Conservation (phyloP, 1,140 invertebrate genomes). For the Mylabris phalerata region DNA sequence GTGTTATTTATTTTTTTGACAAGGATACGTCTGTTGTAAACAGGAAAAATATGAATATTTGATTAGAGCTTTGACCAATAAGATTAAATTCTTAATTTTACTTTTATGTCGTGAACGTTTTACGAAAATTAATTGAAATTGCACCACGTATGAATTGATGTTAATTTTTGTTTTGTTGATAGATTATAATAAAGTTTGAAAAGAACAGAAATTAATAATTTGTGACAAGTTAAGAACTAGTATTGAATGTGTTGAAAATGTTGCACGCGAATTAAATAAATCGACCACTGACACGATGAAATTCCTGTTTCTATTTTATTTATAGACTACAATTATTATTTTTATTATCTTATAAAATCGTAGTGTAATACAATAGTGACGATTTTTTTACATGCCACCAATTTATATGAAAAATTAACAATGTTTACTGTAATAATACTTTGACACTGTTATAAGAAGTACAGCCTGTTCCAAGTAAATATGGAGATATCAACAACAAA, state of each 20-base stretch:
- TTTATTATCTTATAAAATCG: conserved; percentile 19
- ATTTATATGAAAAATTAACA: conserved; percentile 10
- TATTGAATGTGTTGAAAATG: background rate
- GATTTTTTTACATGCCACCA: conserved; percentile 14
- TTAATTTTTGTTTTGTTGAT: too few relatives aligned
- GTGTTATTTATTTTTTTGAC: too few relatives aligned
- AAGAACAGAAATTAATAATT: background rate
- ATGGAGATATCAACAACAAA: too few relatives aligned
- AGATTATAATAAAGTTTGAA: background rate
- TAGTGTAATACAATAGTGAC: conserved; percentile 15
- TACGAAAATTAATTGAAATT: too few relatives aligned
- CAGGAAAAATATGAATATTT: too few relatives aligned
- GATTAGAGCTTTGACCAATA: too few relatives aligned
- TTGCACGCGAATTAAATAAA: conserved; percentile 28
- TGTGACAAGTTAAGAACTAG: background rate
- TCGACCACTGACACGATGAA: conserved; percentile 27
- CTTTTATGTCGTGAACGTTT: too few relatives aligned
- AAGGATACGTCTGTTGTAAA: too few relatives aligned
- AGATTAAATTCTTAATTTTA: too few relatives aligned
- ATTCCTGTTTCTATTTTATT: conserved; percentile 29
- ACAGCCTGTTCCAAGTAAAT: too few relatives aligned
- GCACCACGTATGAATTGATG: too few relatives aligned
- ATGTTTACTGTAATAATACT: background rate
- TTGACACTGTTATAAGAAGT: too few relatives aligned
- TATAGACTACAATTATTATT: conserved; percentile 25